These are phyloP conservation scores for Ophioderma brevispina DNA, from an alignment of 35 echinoderm and acorn worm species.

Conservation along the genomic window DNA sequence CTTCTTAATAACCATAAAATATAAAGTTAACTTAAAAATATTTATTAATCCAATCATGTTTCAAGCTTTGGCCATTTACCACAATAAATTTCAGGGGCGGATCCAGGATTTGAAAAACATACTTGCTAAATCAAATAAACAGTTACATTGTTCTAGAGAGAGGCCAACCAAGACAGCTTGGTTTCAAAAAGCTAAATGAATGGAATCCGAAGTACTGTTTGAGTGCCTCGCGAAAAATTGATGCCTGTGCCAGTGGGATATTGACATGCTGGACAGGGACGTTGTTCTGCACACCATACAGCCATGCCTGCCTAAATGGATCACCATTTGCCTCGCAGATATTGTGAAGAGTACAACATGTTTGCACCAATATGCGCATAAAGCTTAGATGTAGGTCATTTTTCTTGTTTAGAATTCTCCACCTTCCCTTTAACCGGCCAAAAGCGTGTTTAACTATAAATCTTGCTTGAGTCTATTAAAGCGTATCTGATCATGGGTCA, in stretches of 20 bases:
- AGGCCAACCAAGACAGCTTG: too few species aligned
- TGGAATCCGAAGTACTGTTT: neutral
- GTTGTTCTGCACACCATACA: neutral
- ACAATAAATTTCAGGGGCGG: too few species aligned
- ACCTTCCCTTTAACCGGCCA: slow-evolving; percentile 18
- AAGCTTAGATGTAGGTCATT: neutral
- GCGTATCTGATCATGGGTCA: neutral
- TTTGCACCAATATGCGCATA: neutral
- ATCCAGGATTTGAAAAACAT: too few species aligned
- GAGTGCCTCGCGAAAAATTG: neutral
- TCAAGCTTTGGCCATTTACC: too few species aligned
- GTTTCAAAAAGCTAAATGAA: too few species aligned
- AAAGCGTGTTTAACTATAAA: neutral
- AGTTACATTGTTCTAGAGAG: too few species aligned
- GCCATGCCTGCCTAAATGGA: neutral
- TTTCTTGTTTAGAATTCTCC: slow-evolving; percentile 10
- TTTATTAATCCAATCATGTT: too few species aligned
- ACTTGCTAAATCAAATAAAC: too few species aligned
- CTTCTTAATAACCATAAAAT: too few species aligned
- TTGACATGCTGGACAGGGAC: neutral
- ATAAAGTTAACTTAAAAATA: too few species aligned
- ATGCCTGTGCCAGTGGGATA: neutral
- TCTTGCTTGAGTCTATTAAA: neutral
- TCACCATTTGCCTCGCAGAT: slow-evolving; percentile 8
- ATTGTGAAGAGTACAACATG: slow-evolving; percentile 37